Percentiles rank a stretch among this genome's conserved stretches.
Conservation (phyloP, 2,113 vertebrate species). For the Ictidomys tridecemlineatus region DNA sequence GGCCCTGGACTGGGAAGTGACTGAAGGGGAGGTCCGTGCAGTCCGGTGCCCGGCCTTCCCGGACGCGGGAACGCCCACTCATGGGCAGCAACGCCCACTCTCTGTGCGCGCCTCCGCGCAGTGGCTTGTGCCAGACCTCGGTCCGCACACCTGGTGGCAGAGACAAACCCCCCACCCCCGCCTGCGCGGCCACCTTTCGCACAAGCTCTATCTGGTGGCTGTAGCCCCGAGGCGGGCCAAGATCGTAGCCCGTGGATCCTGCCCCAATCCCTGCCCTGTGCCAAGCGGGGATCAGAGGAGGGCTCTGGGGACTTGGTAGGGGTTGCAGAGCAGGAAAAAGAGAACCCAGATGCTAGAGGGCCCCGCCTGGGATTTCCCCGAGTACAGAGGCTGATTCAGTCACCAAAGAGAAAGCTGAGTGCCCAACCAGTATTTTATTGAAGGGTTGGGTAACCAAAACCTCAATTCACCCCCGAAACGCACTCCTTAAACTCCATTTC, state of each 20-base stretch:
- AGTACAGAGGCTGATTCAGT: background rate
- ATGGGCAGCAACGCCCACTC: background rate
- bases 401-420: background rate
- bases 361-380: background rate
- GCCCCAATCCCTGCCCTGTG: background rate
- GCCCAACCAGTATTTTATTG: background rate
- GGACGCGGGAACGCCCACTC: background rate
- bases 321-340: background rate
- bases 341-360: background rate
- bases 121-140: too few relatives aligned
- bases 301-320: too few relatives aligned
- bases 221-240: too few relatives aligned
- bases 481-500: background rate
- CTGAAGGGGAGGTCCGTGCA: background rate
- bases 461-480: background rate
- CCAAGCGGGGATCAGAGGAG: background rate
- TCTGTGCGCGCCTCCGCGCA: too few relatives aligned
- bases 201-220: background rate
- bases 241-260: too few relatives aligned
- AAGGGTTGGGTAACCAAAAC: too few relatives aligned
- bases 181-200: background rate
- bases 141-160: too few relatives aligned
- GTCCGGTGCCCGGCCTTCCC: background rate
- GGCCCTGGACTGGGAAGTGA: background rate
- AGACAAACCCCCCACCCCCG: too few relatives aligned